A percentile compares a stretch with the other conserved stretches of the same genome.
These are phyloP conservation scores for Simalia tracyae DNA, from an alignment of 2,797 vertebrate genomes.

Conservation along the genomic window DNA sequence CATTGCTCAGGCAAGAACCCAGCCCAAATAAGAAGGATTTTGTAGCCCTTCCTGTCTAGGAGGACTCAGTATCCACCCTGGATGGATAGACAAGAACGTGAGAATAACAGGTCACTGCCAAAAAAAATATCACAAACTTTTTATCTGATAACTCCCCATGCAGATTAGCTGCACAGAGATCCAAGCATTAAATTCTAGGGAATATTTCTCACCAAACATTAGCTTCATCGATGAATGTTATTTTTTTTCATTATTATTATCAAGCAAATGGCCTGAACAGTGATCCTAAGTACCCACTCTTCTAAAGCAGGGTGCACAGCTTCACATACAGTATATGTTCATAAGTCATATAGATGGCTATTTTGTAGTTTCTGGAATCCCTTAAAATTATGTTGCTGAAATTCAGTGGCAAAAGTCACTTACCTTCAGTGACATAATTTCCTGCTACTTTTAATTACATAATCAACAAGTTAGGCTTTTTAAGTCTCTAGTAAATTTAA, in stretches of 20 bases:
- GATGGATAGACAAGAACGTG: neutral
- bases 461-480: neutral
- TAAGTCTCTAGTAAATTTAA: neutral
- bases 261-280: neutral
- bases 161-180: neutral
- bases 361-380: neutral
- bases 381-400: neutral
- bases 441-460: neutral
- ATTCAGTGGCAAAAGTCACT: neutral
- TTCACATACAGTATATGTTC: too few relatives aligned
- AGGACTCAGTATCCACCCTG: neutral
- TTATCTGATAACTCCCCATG: neutral
- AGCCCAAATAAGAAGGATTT: neutral
- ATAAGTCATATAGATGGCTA: neutral
- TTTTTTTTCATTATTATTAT: neutral
- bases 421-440: neutral
- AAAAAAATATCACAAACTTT: neutral
- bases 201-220: neutral
- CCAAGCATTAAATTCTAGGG: neutral
- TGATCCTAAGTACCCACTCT: neutral
- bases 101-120: neutral
- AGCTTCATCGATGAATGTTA: neutral
- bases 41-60: neutral
- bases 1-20: neutral
- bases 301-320: neutral